phyloP scores from a whole-genome alignment of 2,113 vertebrate species.

The Pristiophorus japonicus region DNA sequence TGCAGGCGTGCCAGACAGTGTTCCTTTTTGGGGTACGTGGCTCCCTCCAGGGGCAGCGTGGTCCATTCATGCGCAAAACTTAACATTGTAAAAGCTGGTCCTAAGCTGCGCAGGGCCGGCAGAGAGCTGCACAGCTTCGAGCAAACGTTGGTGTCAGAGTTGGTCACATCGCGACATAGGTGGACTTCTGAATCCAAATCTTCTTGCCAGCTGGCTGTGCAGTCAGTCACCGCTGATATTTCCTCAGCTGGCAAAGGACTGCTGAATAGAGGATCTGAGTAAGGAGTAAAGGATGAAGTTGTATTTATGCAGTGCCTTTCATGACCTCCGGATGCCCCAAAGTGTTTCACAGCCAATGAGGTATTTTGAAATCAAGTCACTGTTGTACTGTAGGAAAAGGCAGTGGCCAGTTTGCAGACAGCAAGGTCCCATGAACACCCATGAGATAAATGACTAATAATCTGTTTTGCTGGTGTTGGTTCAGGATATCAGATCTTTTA shows the following conservation, averaged over 20 bases:
- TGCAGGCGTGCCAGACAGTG: too few relatives aligned
- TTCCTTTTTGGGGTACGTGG: too few relatives aligned
- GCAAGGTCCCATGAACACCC: background rate
- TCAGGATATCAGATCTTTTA: background rate
- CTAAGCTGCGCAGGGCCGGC: too few relatives aligned
- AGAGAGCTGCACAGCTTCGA: too few relatives aligned
- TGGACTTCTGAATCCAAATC: background rate
- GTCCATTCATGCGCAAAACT: too few relatives aligned
- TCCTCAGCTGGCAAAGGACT: background rate
- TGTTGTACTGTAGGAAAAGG: background rate
- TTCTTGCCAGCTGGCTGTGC: background rate
- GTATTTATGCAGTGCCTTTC: background rate
- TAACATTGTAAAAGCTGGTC: too few relatives aligned
- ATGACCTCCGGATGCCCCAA: background rate
- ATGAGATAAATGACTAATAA: background rate
- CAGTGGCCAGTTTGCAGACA: background rate
- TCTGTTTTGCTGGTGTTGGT: too few relatives aligned
- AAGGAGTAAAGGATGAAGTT: background rate
- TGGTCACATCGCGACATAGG: background rate
- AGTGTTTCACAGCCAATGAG: background rate
- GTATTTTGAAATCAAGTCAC: background rate
- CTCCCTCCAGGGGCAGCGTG: too few relatives aligned
- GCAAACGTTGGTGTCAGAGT: too few relatives aligned
- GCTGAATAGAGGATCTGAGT: background rate
- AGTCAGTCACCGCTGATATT: background rate